Percentiles rank a stretch among this genome's conserved stretches.
Conservation (phyloP, 2,113 vertebrate species). For the Chaetodon auriga region DNA sequence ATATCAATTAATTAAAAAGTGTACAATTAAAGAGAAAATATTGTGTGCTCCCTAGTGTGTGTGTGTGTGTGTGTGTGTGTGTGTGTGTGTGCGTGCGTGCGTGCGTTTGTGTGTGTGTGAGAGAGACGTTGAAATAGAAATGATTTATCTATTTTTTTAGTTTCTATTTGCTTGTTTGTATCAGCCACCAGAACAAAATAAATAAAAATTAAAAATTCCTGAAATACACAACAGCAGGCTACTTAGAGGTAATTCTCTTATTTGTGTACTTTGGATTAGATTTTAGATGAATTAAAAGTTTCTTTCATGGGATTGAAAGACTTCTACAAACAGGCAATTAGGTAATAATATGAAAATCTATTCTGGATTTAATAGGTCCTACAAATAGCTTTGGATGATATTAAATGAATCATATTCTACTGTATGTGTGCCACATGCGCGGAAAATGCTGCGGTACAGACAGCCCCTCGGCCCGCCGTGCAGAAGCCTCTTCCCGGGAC, state of each 20-base stretch:
- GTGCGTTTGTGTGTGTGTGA: background rate
- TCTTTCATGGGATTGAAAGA: background rate
- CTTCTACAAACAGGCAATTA: background rate
- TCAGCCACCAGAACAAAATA: background rate
- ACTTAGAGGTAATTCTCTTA: background rate
- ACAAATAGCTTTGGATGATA: background rate
- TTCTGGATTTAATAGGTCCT: background rate
- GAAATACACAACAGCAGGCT: background rate
- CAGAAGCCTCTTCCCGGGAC: conserved; percentile 2
- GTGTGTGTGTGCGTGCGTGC: background rate
- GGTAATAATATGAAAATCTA: background rate
- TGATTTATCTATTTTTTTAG: background rate
- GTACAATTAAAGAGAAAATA: background rate
- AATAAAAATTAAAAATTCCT: background rate
- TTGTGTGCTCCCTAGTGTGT: conserved; percentile 2
- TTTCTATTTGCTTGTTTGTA: background rate
- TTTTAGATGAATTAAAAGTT: background rate
- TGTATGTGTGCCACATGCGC: background rate
- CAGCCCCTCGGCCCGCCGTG: background rate
- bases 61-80: conserved; percentile 7
- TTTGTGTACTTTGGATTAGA: background rate
- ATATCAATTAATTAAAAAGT: background rate
- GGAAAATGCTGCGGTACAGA: background rate
- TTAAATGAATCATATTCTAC: background rate
- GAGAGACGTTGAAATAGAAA: too few species aligned